These are phyloP conservation scores for Lota lota DNA, from an alignment of 2,113 vertebrate genomes.

Conservation along the genomic window DNA sequence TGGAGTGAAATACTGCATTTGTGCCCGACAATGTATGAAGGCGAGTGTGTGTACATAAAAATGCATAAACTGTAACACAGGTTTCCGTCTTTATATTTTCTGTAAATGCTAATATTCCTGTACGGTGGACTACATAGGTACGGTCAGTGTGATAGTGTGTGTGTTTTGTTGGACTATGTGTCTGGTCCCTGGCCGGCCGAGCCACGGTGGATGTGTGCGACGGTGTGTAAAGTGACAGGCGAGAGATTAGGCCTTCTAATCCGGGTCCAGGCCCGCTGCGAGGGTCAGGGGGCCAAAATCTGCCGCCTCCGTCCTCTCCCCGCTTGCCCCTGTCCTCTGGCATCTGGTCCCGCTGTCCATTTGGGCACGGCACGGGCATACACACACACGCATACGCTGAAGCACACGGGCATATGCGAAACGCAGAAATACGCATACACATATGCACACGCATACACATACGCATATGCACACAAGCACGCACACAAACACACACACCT, in stretches of 20 bases:
- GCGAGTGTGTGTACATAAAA: too few species aligned
- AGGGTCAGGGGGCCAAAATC: conserved; percentile 72
- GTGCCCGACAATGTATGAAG: too few species aligned
- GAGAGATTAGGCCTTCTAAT: conserved; percentile 79
- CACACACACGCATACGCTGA: background rate
- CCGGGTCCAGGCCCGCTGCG: conserved; percentile 71
- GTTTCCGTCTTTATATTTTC: too few species aligned
- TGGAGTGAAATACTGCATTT: too few species aligned
- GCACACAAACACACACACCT: background rate
- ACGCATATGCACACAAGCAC: background rate
- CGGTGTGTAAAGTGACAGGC: conserved; percentile 76
- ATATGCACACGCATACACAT: background rate
- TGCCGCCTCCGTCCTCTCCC: conserved; percentile 31
- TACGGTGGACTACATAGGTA: too few species aligned
- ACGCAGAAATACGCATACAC: background rate
- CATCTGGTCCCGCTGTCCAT: conserved; percentile 77
- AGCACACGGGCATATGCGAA: background rate
- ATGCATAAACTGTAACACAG: too few species aligned
- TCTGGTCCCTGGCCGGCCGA: conserved; percentile 44
- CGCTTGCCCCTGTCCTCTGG: conserved; percentile 30
- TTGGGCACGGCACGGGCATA: conserved; percentile 38
- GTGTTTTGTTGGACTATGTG: conserved; percentile 12
- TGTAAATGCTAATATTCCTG: too few species aligned
- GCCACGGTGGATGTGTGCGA: conserved; percentile 62
- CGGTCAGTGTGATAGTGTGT: background rate